Conservation (phyloP, 2,797 vertebrate species). For the Sebastes nivosus region DNA sequence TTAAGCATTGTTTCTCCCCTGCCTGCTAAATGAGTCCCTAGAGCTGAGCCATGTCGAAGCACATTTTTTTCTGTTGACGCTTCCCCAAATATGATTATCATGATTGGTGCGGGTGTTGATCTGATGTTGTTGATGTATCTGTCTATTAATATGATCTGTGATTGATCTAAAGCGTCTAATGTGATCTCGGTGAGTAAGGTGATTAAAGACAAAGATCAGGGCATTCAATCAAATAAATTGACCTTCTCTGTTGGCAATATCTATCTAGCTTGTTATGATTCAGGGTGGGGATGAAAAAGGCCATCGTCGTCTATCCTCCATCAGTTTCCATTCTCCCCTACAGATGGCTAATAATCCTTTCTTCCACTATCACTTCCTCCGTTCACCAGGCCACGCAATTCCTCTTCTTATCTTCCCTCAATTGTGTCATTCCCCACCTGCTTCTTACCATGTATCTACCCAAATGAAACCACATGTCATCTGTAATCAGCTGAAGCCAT, state of each 20-base stretch:
- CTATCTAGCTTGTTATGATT: constrained; percentile 50
- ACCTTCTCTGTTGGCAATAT: constrained; percentile 60
- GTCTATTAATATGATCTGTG: constrained; percentile 46
- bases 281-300: constrained; percentile 41
- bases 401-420: not conserved
- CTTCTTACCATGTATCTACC: not conserved
- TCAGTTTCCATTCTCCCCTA: constrained; percentile 32
- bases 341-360: constrained; percentile 28
- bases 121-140: constrained; percentile 46
- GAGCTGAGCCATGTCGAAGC: constrained; percentile 40
- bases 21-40: constrained; percentile 65
- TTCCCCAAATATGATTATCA: constrained; percentile 45
- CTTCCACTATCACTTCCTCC: not conserved
- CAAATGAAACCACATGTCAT: constrained; percentile 37
- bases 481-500: constrained; percentile 43
- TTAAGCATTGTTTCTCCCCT: constrained; percentile 69
- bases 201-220: constrained; percentile 57
- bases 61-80: constrained; percentile 16
- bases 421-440: not conserved
- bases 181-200: constrained; percentile 44
- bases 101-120: constrained; percentile 51
- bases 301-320: constrained; percentile 35
- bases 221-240: constrained; percentile 51
- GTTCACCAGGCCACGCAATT: not conserved
- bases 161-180: constrained; percentile 53